Evolutionary conservation across 2,888 invertebrate genomes (phyloP).

Genomic region (Meteorus colon): DNA sequence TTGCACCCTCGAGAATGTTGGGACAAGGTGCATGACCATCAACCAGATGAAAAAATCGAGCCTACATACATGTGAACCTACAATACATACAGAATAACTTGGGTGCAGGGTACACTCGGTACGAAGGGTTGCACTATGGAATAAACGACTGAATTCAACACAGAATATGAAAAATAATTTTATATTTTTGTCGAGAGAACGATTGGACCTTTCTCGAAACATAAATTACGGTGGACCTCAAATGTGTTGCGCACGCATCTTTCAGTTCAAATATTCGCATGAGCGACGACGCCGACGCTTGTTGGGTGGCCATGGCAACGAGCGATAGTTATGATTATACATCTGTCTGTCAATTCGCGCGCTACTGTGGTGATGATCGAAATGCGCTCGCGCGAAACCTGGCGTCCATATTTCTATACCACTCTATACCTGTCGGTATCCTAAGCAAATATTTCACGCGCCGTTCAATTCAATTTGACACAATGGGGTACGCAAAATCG

Average conservation of each 20-base stretch:
- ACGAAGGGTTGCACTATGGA: no score
- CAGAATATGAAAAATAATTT: no score
- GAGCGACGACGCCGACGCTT: no score
- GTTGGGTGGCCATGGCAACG: no score
- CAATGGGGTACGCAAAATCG: slow-evolving; percentile 61
- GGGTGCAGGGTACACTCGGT: slow-evolving; percentile 36
- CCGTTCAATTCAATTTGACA: slow-evolving; percentile 65
- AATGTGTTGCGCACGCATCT: no score
- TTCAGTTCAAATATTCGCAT: no score
- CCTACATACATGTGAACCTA: no score
- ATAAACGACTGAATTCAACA: no score
- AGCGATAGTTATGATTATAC: neutral
- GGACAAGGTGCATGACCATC: slow-evolving; percentile 53
- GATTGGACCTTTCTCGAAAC: no score
- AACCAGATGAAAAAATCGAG: slow-evolving; percentile 37
- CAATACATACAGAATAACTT: neutral
- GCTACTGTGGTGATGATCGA: neutral
- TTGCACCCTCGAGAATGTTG: slow-evolving; percentile 55
- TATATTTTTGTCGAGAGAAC: no score
- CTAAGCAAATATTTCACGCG: slow-evolving; percentile 67
- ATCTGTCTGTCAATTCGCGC: neutral
- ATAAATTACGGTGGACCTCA: no score
- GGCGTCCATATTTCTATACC: slow-evolving; percentile 10
- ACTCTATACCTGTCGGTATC: slow-evolving; percentile 52
- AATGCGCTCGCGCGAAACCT: neutral